Evolutionary conservation across 2,797 vertebrate species (phyloP), one percentile per base, ranked within the genome.

Genomic region (Cryptoprocta ferox): DNA sequence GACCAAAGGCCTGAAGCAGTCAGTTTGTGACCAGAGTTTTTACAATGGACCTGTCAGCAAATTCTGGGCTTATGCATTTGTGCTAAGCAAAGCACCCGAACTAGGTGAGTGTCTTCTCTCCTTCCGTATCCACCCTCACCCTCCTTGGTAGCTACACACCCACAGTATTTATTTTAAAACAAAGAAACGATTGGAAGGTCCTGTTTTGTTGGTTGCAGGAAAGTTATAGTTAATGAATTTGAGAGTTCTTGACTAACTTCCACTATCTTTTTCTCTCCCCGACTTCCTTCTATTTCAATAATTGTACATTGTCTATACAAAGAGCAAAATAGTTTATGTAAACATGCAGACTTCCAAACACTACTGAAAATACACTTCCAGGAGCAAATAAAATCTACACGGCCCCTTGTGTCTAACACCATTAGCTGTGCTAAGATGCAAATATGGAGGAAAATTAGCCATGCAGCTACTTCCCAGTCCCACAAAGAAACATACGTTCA

Each of bases 11-110:
- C 99, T 99, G 95, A 99, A 99, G 98, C 99, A 99, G 98, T 99
- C 99, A 11, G 99, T 99, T 66, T 99, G 99, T 97, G 99, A 99
- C 99, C 99, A 99, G 99, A 98, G 99, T 98, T 99, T 99, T 99
- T 99, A 99, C 99, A 99, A 99, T 92, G 99, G 99, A 98, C 99
- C 99, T 56, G 99, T 99, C 99, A 99, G 99, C 99, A 99, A 99
- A 99, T 99, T 99, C 99, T 99, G 99, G 99, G 99, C 99, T 2
- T 99, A 99, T 13, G 99, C 99, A 75, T 99, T 99, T 98, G 99
- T 99, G 95, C 99, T 99, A 96, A 99, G 99, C 99, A 99, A 99
- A 99, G 99, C 99, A 96, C 99, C 99, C 0, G 99, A 99, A 98
- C 98, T 99, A 98, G 99, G 99, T 99, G 98, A 99, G 99, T 98